These are phyloP conservation scores for Chlorodrepanis virens DNA, from an alignment of 2,113 vertebrate species.

Conservation along the genomic window DNA sequence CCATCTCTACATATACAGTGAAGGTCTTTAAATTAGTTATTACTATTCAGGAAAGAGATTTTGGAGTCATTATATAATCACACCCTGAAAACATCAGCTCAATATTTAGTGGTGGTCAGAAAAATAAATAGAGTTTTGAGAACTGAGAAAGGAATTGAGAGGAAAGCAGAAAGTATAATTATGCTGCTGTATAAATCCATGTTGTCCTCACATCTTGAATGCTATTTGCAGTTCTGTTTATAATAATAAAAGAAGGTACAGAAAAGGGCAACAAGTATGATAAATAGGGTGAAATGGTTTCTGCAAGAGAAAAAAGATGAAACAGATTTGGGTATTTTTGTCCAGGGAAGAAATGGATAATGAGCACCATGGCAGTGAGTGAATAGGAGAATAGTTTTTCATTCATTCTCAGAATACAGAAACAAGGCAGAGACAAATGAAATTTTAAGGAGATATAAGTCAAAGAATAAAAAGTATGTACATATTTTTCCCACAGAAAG, in stretches of 20 bases:
- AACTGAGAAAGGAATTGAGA: not conserved
- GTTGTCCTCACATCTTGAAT: not conserved
- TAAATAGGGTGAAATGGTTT: slow-evolving; percentile 13
- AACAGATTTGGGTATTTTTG: not conserved
- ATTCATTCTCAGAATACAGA: not conserved
- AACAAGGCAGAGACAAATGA: not conserved
- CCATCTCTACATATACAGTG: not conserved
- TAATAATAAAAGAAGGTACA: slow-evolving; percentile 36
- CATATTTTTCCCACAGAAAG: not conserved
- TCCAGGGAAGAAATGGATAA: slow-evolving; percentile 32
- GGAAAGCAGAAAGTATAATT: slow-evolving; percentile 17
- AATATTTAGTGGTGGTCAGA: not conserved
- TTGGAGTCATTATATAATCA: not conserved
- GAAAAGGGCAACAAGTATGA: slow-evolving; percentile 36
- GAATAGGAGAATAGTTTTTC: not conserved
- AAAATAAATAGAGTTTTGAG: slow-evolving; percentile 20
- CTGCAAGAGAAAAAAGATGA: not conserved
- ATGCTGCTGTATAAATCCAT: not conserved
- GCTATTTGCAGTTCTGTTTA: slow-evolving; percentile 13
- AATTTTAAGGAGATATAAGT: not conserved
- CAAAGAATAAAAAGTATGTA: not conserved
- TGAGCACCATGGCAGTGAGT: not conserved
- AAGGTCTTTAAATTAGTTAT: slow-evolving; percentile 28
- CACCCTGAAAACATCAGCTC: not conserved
- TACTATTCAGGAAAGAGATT: slow-evolving; percentile 6